phyloP scores from a whole-genome alignment of 2,113 vertebrate species.

The Serilophus lunatus region DNA sequence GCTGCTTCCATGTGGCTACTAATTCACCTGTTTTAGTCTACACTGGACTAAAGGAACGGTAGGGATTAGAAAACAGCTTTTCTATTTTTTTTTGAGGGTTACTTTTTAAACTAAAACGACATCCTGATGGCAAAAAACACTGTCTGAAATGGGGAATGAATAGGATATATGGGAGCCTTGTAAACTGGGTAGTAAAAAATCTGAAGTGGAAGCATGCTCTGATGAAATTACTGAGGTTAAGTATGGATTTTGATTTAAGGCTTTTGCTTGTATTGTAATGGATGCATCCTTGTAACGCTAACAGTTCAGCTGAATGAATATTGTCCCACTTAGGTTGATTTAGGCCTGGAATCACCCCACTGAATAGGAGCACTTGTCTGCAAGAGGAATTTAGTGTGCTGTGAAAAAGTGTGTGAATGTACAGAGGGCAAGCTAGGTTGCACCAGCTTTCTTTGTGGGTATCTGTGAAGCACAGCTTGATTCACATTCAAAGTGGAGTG shows the following conservation, averaged over 20 bases:
- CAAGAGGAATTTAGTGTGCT: slow-evolving; percentile 20
- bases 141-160: not conserved
- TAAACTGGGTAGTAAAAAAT: not conserved
- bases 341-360: not conserved
- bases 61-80: not conserved
- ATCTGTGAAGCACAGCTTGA: not conserved
- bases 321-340: not conserved
- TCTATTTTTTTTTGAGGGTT: not conserved
- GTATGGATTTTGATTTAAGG: not conserved
- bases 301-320: not conserved
- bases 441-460: not conserved
- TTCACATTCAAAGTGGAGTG: slow-evolving; percentile 13
- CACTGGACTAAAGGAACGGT: not conserved
- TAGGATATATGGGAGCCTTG: not conserved
- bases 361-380: slow-evolving; percentile 17
- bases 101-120: not conserved
- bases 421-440: not conserved
- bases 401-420: not conserved
- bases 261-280: not conserved
- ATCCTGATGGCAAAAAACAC: not conserved
- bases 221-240: not conserved
- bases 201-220: not conserved
- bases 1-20: not conserved
- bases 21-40: not conserved
- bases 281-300: not conserved